Evolutionary conservation across 2,113 vertebrate genomes (phyloP), one percentile per base, ranked within the genome.

Genomic region (Lagopus leucura): DNA sequence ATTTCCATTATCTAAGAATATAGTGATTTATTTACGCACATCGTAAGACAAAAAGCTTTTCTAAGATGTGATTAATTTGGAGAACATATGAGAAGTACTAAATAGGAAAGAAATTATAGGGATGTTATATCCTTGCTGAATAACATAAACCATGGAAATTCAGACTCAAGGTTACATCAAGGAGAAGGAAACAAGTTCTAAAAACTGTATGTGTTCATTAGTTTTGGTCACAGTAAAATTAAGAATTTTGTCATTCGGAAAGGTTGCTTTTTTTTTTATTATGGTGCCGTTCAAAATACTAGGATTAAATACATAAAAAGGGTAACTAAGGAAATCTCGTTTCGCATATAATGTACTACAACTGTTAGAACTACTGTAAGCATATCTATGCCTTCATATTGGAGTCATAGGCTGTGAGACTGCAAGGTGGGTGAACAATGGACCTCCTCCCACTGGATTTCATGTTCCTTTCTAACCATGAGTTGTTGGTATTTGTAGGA

Each of bases 51-150:
- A 96, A 94, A 94, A 80, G 73, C 57, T 75, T 90, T 92, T 52
- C 66, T 92, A 91, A 87, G 22, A 92, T 67, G 55, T 58, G 63
- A 90, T 96, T 95, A 87, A 95, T 92, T 96, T 94, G 82, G 74
- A 93, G 67, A 88, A 70, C 45, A 77, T 73, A 48, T 21, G 64
- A 74, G 14, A 89, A 91, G 78, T 86, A 73, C 67, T 88, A 67
- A 93, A 86, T 32, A 74, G 55, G 64, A 83, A 86, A 91, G 87
- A 94, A 94, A 94, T 93, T 73, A 88, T 36, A 93, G 60, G 38
- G 50, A 8, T 64, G 16, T 89, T 88, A 34, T 50, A 85, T 30
- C 17, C 72, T 88, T 85, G 83, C 34, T 55, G 54, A 66, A 30
- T 74, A 74, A 55, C 43, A 81, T 40, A 83, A 92, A 88, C 64